Percentiles rank a stretch among this genome's conserved stretches.
Conservation (phyloP, 2,797 vertebrate genomes). For the Limnodromus scolopaceus region DNA sequence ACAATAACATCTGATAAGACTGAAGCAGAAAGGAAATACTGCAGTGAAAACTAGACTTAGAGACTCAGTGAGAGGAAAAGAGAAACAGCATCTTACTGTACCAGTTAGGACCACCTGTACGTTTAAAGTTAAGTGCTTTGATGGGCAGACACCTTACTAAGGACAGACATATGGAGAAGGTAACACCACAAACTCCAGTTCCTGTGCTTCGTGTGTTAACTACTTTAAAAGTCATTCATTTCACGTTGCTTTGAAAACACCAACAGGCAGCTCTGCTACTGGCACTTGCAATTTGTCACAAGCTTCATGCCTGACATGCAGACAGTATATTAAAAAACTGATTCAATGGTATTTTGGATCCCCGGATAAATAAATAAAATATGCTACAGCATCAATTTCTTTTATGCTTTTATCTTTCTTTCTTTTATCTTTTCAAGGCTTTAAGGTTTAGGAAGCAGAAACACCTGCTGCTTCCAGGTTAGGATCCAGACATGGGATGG, state of each 20-base stretch:
- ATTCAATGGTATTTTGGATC: not conserved
- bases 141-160: not conserved
- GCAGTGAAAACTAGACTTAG: not conserved
- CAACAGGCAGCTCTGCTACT: not conserved
- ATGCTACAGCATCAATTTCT: not conserved
- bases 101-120: not conserved
- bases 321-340: not conserved
- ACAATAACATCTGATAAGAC: not conserved
- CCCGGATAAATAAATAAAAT: slow-evolving; percentile 6
- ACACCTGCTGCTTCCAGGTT: not conserved
- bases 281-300: not conserved
- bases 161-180: not conserved
- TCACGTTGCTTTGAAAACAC: not conserved
- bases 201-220: not conserved
- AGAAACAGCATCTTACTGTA: not conserved
- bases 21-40: not conserved
- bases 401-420: not conserved
- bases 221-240: not conserved
- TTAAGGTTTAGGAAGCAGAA: not conserved
- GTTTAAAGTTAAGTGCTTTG: not conserved
- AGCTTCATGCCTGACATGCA: not conserved
- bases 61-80: not conserved
- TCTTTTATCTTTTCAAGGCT: not conserved
- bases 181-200: not conserved
- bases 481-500: not conserved